Conservation (phyloP, 2,113 vertebrate genomes). For the Galemys pyrenaicus region DNA sequence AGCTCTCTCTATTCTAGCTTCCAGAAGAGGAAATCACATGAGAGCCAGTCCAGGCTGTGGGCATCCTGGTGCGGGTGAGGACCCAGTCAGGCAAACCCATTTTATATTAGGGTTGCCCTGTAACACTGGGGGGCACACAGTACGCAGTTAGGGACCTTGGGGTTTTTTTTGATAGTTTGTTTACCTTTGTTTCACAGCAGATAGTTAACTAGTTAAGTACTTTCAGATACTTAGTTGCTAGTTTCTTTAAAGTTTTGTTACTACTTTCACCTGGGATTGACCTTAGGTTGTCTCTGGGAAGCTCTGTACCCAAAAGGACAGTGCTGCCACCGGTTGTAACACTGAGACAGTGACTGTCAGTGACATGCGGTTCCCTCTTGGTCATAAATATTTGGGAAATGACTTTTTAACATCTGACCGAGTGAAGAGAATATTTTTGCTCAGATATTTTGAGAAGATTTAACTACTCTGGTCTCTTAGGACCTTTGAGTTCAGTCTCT, state of each 20-base stretch:
- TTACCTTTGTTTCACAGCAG: background rate
- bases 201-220: background rate
- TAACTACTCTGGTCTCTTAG: background rate
- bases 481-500: background rate
- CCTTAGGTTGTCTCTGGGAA: background rate
- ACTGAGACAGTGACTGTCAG: background rate
- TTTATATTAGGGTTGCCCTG: too few species aligned
- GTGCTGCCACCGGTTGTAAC: background rate
- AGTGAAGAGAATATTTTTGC: background rate
- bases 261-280: background rate
- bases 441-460: background rate
- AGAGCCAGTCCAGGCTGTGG: background rate
- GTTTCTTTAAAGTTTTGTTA: background rate
- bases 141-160: background rate
- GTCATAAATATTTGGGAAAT: background rate
- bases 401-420: background rate
- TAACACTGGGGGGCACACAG: too few species aligned
- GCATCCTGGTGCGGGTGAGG: too few species aligned
- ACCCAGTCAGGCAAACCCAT: too few species aligned
- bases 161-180: background rate
- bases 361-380: background rate
- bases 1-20: background rate
- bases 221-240: background rate
- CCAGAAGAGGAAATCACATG: background rate
- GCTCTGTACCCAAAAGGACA: background rate